Evolutionary conservation across 2,113 vertebrate genomes (phyloP).

Genomic region (Sarotherodon lohbergeri): DNA sequence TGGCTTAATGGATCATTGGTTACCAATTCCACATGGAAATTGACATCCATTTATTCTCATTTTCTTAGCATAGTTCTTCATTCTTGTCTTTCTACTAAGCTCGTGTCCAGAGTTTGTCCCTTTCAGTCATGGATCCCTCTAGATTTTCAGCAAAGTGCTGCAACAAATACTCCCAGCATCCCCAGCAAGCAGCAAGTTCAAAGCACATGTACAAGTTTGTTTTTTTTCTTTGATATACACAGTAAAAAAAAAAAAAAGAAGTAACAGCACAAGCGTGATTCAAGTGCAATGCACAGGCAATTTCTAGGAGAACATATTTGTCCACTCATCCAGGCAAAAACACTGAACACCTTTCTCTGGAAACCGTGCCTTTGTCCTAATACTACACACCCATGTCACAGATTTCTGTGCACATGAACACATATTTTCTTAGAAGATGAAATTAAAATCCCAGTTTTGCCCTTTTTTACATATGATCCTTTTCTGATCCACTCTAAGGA

Average conservation of each 20-base stretch:
- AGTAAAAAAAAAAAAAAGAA: constrained; percentile 27
- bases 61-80: constrained; percentile 58
- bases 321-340: constrained; percentile 56
- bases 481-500: background rate
- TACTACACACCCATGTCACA: background rate
- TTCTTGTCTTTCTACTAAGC: constrained; percentile 2
- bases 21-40: constrained; percentile 76
- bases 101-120: background rate
- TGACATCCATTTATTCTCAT: constrained; percentile 73
- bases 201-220: background rate
- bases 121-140: background rate
- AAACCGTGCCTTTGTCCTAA: constrained; percentile 45
- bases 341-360: constrained; percentile 50
- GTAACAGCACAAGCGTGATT: constrained; percentile 41
- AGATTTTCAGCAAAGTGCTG: background rate
- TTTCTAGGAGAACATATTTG: constrained; percentile 53
- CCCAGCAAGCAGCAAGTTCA: background rate
- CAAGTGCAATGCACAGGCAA: constrained; percentile 44
- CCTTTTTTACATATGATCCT: background rate
- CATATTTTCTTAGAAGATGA: background rate
- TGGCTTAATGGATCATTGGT: constrained; percentile 74
- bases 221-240: background rate
- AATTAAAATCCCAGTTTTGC: background rate
- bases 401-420: background rate
- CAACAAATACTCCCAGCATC: background rate